Conservation (phyloP, 2,797 vertebrate genomes). For the Alcedo atthis region DNA sequence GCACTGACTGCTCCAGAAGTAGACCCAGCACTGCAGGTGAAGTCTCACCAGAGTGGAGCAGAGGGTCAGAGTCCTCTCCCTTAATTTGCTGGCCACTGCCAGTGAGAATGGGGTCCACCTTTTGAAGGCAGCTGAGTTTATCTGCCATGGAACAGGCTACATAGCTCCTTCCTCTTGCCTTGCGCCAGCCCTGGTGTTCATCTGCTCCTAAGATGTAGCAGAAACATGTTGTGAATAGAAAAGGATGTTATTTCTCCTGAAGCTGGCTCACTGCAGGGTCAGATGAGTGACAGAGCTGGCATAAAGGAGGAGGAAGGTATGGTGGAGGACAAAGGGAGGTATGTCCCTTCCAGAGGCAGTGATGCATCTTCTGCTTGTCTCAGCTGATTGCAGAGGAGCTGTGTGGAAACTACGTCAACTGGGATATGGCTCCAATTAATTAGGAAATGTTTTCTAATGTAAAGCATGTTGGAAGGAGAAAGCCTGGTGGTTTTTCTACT, state of each 20-base stretch:
- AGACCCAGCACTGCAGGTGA: neutral
- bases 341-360: neutral
- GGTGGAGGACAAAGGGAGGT: neutral
- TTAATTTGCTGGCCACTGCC: neutral
- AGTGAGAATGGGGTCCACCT: neutral
- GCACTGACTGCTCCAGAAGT: neutral
- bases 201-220: neutral
- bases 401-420: neutral
- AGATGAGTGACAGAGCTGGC: neutral
- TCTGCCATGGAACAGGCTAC: neutral
- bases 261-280: neutral
- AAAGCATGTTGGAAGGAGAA: neutral
- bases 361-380: neutral
- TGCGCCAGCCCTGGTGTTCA: neutral
- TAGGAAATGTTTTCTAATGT: neutral
- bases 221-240: neutral
- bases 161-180: neutral
- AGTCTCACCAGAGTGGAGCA: neutral
- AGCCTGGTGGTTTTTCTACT: neutral
- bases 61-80: neutral
- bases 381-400: neutral
- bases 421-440: neutral
- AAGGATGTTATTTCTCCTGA: neutral
- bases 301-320: neutral
- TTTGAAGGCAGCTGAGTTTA: neutral